Base-by-base conservation (phyloP, 2,797 vertebrate genomes). In the Leptatherina wallacei region DNA sequence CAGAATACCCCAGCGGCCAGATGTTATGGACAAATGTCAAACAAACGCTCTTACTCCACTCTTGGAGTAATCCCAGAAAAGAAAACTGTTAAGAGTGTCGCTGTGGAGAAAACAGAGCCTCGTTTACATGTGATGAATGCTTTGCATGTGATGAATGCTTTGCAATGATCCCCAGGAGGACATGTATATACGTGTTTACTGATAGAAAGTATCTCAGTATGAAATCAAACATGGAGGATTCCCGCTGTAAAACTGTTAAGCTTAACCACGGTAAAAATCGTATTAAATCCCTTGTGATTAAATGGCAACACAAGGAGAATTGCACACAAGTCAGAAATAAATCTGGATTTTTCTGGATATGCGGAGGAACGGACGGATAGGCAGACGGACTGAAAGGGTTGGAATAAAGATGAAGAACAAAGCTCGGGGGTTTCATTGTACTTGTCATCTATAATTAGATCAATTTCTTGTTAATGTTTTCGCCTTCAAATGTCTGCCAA, bases 11-110 rank as follows among this genome's bases (percentile, higher is more conserved):
- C 85, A 81, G 89, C 89, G 91, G 87, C 93, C 93, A 94, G 94
- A 95, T 95, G 93, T 94, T 94, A 93, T 92, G 92, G 91, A 93
- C 90, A 88, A 93, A 95, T 91, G 94, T 94, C 94, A 95, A 95
- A 94, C 94, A 94, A 93, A 92, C 69, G 83, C 88, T 91, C 85
- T 92, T 80, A 86, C 89, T 91, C 86, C 86, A 92, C 87, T 88
- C 81, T 77, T 84, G 85, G 78, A 90, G 76, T 65, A 24, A 71
- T 78, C 52, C 75, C 61, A 60, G 66, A 89, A 74, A 87, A 85
- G 82, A 77, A 85, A 81, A 80, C 77, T 71, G 76, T 86, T 85
- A 74, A 66, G 77, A 84, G 89, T 82, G 89, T 88, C 60, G 29
- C 68, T 62, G 75, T 77, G 72, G 59, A 75, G 87, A 79, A 87